Evolutionary conservation across 1,140 invertebrate species (phyloP).

Genomic region (Glossosoma conforme): DNA sequence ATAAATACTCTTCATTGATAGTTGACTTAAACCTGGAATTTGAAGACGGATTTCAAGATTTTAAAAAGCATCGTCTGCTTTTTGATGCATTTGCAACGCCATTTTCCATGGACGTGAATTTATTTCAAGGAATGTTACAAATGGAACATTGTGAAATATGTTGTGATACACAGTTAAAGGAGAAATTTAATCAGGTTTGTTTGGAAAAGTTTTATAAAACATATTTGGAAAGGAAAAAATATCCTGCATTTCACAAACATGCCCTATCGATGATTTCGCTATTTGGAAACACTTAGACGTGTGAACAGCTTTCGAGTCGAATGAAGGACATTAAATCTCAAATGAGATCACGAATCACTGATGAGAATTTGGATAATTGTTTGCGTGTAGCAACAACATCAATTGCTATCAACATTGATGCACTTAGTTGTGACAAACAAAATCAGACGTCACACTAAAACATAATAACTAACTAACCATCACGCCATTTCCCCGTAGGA

Average conservation of each 20-base stretch:
- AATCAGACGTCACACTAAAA: too few relatives aligned
- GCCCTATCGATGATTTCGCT: conserved; percentile 1
- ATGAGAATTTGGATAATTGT: not conserved
- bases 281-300: conserved; percentile 3
- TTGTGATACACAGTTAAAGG: too few relatives aligned
- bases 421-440: too few relatives aligned
- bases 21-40: conserved; percentile 1
- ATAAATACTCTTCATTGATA: conserved; percentile 7
- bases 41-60: conserved; percentile 7
- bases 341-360: not conserved
- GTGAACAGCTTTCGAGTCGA: not conserved
- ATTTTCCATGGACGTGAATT: conserved; percentile 2
- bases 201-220: too few relatives aligned
- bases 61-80: conserved; percentile 5
- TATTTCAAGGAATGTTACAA: not conserved
- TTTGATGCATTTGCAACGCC: conserved; percentile 1
- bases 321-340: conserved; percentile 2
- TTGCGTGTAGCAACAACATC: conserved; percentile 5
- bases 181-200: too few relatives aligned
- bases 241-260: conserved; percentile 1
- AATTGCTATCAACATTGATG: too few relatives aligned
- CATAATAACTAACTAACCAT: too few relatives aligned
- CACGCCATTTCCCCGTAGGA: too few relatives aligned
- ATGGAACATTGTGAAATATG: not conserved
- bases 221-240: conserved; percentile 1